These are phyloP conservation scores for Oscheius sp. DNA, from an alignment of 2,888 invertebrate genomes.

Conservation along the genomic window DNA sequence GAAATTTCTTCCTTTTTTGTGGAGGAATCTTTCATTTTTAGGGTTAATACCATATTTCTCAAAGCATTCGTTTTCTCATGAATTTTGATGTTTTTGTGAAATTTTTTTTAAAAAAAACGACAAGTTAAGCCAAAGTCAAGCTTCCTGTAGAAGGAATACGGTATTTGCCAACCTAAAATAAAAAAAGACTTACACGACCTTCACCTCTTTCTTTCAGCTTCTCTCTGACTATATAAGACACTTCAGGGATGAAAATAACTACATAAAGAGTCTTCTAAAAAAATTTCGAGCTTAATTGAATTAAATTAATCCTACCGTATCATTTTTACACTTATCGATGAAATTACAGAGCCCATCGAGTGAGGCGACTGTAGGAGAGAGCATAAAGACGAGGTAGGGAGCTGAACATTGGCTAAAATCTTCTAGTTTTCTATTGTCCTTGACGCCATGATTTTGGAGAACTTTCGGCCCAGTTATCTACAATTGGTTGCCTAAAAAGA, in stretches of 20 bases:
- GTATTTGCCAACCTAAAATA: no score
- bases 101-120: no score
- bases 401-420: slow-evolving; percentile 24
- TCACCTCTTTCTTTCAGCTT: slow-evolving; percentile 41
- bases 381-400: slow-evolving; percentile 45
- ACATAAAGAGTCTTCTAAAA: slow-evolving; percentile 51
- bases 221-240: slow-evolving; percentile 55
- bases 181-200: slow-evolving; percentile 33
- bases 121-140: no score
- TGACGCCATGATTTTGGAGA: slow-evolving; percentile 39
- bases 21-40: no score
- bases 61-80: no score
- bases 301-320: slow-evolving; percentile 22
- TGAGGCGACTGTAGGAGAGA: slow-evolving; percentile 42
- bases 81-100: no score
- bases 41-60: no score
- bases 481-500: neutral
- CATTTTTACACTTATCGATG: slow-evolving; percentile 40
- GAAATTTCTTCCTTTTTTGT: slow-evolving; percentile 31
- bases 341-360: slow-evolving; percentile 45
- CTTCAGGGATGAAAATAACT: slow-evolving; percentile 58
- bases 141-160: no score
- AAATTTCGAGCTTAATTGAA: neutral
- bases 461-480: neutral
- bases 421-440: slow-evolving; percentile 39